A percentile compares a stretch with the other conserved stretches of the same genome.
phyloP scores from a whole-genome alignment of 2,113 vertebrate genomes.

The Anhinga anhinga region DNA sequence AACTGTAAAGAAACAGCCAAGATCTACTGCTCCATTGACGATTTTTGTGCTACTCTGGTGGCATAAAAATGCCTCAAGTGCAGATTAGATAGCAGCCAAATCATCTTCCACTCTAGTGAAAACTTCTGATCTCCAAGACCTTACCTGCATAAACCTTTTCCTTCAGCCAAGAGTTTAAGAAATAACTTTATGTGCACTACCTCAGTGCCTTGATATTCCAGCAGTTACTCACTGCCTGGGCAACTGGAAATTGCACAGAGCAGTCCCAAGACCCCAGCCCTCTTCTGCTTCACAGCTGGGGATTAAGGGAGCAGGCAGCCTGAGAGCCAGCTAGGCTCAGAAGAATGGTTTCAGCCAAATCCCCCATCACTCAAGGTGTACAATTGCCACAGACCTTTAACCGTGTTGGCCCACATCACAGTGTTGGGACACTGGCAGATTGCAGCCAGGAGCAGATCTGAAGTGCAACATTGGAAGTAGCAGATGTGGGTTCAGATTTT shows the following conservation, averaged over 20 bases:
- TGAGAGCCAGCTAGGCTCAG: not conserved
- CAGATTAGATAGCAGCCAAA: not conserved
- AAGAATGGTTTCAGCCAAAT: not conserved
- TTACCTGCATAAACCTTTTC: not conserved
- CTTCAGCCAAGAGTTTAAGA: not conserved
- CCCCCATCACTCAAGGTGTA: not conserved
- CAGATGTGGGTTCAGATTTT: not conserved
- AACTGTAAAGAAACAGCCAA: not conserved
- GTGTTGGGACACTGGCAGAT: not conserved
- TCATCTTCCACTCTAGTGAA: not conserved
- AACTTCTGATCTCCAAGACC: not conserved
- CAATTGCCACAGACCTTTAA: not conserved
- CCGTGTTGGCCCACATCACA: accelerated
- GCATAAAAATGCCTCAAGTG: not conserved
- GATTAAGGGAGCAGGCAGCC: not conserved
- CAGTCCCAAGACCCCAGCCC: not conserved
- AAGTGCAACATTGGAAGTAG: accelerated
- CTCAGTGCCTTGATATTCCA: not conserved
- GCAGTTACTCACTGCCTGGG: not conserved
- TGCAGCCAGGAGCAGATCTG: not conserved
- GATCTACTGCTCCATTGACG: not conserved
- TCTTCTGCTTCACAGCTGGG: not conserved
- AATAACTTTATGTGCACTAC: not conserved
- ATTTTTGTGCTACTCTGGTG: not conserved
- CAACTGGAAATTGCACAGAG: not conserved